Base-by-base conservation (phyloP, 2,113 vertebrate genomes). In the Paratilapia polleni region DNA sequence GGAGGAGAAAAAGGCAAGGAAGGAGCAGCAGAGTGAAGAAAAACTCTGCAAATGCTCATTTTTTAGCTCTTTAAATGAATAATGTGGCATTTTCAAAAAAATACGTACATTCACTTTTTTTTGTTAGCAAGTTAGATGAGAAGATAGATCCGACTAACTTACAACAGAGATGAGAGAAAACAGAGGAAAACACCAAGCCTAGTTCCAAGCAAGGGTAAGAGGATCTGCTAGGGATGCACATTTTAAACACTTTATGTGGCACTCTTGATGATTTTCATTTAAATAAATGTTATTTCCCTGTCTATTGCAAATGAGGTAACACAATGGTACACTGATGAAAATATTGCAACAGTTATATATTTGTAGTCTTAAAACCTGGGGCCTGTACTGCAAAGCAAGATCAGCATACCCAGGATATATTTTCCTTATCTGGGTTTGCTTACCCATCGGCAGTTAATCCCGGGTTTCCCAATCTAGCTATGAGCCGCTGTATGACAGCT, bases 1-100 rank as follows among this genome's bases (percentile, higher is more conserved):
- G 78, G 31, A 85, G 81, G 47, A 77, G 81, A 85, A 13, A 80
- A 43, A 83, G 54, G 57, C 36, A 62, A 68, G 59, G 62, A 70
- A 59, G 60, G 28, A 68, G 68, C 26, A 57, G 57, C 58, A n/a
- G 77, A 84, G 34, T 73, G 26, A 70, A 78, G 62, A 61, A 63
- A 79, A 77, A 84, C 61, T 85, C 43, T 87, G 49, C 22, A 24
- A 76, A 52, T 70, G 61, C 41, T 77, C 17, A 24, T 61, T 43
- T 66, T 59, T 17, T 61, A 14, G 31, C 2, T 7, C 14, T 80
- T 64, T 76, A 60, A 75, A 26, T 20, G 13, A 52, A 52, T 56
- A 49, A 36, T 41, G 26, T 24, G 17, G 56, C 78, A 59, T 22
- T 57, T 31, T 38, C 8, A 10, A 6, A 20, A 22, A 56, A 54